Evolutionary conservation across 2,113 vertebrate species (phyloP).

Genomic region (Physeter macrocephalus): DNA sequence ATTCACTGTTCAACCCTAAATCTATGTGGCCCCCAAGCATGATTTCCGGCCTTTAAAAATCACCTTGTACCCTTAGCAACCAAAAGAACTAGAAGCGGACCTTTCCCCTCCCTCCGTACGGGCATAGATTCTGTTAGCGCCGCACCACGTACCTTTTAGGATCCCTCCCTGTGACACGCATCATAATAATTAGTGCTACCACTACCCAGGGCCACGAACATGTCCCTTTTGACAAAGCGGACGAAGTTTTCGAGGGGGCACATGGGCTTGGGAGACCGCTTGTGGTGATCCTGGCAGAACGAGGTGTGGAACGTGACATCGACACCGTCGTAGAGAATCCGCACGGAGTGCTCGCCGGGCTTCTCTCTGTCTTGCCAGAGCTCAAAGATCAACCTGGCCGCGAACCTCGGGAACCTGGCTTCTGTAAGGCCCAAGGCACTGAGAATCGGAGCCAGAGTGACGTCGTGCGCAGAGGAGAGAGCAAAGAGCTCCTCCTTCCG

Average conservation of each 20-base stretch:
- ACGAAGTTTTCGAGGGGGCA: constrained; percentile 93
- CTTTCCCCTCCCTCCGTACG: background rate
- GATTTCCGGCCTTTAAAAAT: constrained; percentile 27
- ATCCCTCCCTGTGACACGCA: constrained; percentile 85
- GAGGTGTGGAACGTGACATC: constrained; percentile 95
- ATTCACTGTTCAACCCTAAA: constrained; percentile 34
- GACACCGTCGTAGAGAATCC: constrained; percentile 93
- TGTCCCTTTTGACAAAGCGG: constrained; percentile 90
- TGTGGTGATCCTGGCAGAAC: constrained; percentile 88
- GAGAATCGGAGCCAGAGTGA: constrained; percentile 94
- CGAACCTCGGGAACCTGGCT: constrained; percentile 93
- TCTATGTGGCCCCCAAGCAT: background rate
- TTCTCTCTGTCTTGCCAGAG: constrained; percentile 90
- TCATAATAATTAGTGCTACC: constrained; percentile 87
- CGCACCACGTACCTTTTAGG: constrained; percentile 54
- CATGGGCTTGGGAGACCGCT: constrained; percentile 83
- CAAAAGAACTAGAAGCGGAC: background rate
- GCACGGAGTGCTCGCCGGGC: constrained; percentile 83
- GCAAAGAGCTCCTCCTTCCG: constrained; percentile 82
- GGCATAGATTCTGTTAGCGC: background rate
- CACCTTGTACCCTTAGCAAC: constrained; percentile 36
- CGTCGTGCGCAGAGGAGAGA: constrained; percentile 94
- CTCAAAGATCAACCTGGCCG: constrained; percentile 95
- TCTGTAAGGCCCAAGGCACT: constrained; percentile 92
- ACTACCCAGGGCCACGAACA: constrained; percentile 89